Base-by-base conservation (phyloP, 2,888 invertebrate genomes). In the Luffia ferchaultella region DNA sequence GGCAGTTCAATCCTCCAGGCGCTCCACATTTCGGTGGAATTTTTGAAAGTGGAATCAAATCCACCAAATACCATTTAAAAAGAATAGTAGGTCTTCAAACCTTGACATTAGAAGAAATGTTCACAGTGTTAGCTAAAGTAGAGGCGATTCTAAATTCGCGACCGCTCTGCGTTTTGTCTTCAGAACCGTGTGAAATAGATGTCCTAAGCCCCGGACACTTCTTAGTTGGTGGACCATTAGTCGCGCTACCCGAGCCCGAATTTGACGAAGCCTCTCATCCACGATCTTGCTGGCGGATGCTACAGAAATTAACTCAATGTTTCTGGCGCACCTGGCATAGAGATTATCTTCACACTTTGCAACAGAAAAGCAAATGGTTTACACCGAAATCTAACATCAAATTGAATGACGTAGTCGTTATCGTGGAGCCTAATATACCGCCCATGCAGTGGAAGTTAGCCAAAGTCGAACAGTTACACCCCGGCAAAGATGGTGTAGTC, bases 1-100 rank as follows among this genome's bases (percentile, higher is more conserved):
- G 62, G 61, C 52, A 59, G 18, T 64, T 63, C 46, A 62, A 58
- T 40, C 62, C 62, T 1, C 58, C 62, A 5, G 40, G 45, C 12
- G 53, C 59, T 16, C 60, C 62, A 2, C 58, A 63, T 49, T 60
- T 60, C 48, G 61, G 64, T 1, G 63, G 62, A 3, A 48, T 62
- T 5, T 62, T 61, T 60, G 64, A 65, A 49, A 55, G 59, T 2
- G 58, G 56, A 1, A 57, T 64, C 5, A 60, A 60, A 45, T 54
- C 54, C 1, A 50, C 59, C 2, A 66, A 64, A 52, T 55, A 50
- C 52, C 61, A 63, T 50, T 45, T 64, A 5, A 52, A 53, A 19
- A 48, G 59, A n/a, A 48, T 58, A 2, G 45, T 62, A 3, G 59
- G 61, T 1, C 46, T 51, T 16, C 16, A 42, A 18, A 52, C 45